Percentiles rank a stretch among this genome's conserved stretches.
Evolutionary conservation across 1,140 invertebrate genomes (phyloP).

Genomic region (Dinoponera quadriceps): DNA sequence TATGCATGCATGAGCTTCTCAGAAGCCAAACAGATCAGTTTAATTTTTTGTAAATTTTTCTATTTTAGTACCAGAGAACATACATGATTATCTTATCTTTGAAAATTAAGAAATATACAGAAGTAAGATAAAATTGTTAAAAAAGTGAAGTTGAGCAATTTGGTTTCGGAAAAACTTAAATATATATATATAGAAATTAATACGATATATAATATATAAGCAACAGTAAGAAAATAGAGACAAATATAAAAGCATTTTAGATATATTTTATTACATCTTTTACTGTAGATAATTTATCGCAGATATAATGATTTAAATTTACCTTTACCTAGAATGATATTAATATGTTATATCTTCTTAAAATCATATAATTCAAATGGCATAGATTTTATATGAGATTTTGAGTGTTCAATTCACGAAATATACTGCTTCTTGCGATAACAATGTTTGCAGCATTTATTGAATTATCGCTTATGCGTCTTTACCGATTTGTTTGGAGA

Average conservation of each 20-base stretch:
- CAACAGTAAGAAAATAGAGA: background rate
- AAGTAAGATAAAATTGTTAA: too few species aligned
- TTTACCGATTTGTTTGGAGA: background rate
- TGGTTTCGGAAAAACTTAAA: too few species aligned
- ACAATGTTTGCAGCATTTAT: background rate
- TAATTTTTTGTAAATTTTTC: too few species aligned
- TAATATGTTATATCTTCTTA: background rate
- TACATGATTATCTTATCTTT: too few species aligned
- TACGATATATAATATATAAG: background rate
- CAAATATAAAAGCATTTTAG: background rate
- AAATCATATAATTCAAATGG: background rate
- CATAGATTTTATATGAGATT: constrained; percentile 6
- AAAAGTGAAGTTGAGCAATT: too few species aligned
- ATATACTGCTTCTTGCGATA: constrained; percentile 3
- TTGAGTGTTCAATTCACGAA: constrained; percentile 31
- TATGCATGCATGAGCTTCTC: too few species aligned
- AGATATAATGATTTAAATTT: constrained; percentile 8
- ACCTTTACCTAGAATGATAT: background rate
- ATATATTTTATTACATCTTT: background rate
- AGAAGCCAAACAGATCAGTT: too few species aligned
- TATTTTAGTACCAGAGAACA: too few species aligned
- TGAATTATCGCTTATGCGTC: constrained; percentile 24
- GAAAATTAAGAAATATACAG: too few species aligned
- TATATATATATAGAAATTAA: background rate
- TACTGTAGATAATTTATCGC: constrained; percentile 12